A percentile compares a stretch with the other conserved stretches of the same genome.
These are phyloP conservation scores for Epirrhoe alternata DNA, from an alignment of 2,888 invertebrate genomes.

Conservation along the genomic window DNA sequence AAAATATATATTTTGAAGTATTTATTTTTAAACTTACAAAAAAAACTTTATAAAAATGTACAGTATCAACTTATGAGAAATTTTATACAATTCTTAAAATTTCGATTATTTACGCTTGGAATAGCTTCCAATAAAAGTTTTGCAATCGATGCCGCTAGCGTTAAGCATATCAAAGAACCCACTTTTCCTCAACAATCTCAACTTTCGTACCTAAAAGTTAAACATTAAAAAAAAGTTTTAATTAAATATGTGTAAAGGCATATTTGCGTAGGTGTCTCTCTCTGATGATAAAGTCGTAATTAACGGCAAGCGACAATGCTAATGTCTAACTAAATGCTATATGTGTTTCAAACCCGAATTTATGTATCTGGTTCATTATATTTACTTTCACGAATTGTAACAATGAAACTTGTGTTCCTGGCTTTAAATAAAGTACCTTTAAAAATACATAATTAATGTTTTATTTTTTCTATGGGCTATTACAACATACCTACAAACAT, in stretches of 20 bases:
- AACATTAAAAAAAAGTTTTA: slow-evolving; percentile 12
- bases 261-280: background rate
- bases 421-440: slow-evolving; percentile 76
- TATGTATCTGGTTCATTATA: slow-evolving; percentile 49
- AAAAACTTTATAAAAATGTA: slow-evolving; percentile 28
- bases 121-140: slow-evolving; percentile 20
- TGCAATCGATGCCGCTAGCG: slow-evolving; percentile 1
- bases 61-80: slow-evolving; percentile 29
- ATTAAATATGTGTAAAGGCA: slow-evolving; percentile 7
- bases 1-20: slow-evolving; percentile 63
- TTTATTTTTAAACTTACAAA: slow-evolving; percentile 42
- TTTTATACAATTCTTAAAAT: slow-evolving; percentile 30
- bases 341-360: slow-evolving; percentile 33
- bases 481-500: too few species aligned
- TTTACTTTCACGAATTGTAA: slow-evolving; percentile 55
- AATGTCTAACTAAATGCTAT: background rate
- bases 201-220: slow-evolving; percentile 13
- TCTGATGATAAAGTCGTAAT: slow-evolving; percentile 8
- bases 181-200: slow-evolving; percentile 19
- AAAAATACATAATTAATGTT: slow-evolving; percentile 34
- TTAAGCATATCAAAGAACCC: slow-evolving; percentile 5
- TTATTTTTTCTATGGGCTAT: background rate
- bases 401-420: slow-evolving; percentile 77
- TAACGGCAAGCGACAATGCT: background rate
- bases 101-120: slow-evolving; percentile 23